Conservation (phyloP, 2,888 invertebrate genomes). For the Xestia c-nigrum region DNA sequence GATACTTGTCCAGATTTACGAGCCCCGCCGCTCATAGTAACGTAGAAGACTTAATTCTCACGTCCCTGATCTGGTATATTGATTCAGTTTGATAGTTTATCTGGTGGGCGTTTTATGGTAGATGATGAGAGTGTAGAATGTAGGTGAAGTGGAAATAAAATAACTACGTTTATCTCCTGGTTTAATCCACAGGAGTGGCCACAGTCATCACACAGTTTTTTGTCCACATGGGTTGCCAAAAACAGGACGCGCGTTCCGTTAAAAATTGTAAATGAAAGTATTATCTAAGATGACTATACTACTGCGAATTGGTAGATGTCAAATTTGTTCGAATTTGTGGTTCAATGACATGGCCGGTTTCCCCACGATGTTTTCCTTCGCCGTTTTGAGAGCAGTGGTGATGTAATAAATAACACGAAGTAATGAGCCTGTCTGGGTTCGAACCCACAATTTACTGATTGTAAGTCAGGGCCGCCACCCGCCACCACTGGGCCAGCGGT, state of each 20-base stretch:
- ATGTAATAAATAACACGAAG: no score
- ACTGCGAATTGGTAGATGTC: no score
- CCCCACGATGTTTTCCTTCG: no score
- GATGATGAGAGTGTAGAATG: background rate
- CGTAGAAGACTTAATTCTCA: constrained; percentile 63
- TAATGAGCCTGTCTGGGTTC: no score
- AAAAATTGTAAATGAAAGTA: background rate
- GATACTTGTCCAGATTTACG: constrained; percentile 86
- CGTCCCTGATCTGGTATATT: constrained; percentile 57
- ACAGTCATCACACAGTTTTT: background rate
- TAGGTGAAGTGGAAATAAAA: background rate
- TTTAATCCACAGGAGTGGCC: background rate
- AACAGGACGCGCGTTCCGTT: background rate
- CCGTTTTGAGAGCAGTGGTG: no score
- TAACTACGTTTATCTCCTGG: background rate
- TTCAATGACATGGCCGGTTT: no score
- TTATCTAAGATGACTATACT: background rate
- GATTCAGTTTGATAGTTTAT: constrained; percentile 46
- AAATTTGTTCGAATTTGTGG: no score
- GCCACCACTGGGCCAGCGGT: no score
- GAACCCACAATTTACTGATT: no score
- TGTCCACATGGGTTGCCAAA: background rate
- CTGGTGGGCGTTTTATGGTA: constrained; percentile 29
- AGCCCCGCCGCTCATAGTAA: constrained; percentile 72
- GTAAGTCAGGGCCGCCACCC: no score